Evolutionary conservation across 2,888 invertebrate species (phyloP).

Genomic region (Pseudolycoriella hygida): DNA sequence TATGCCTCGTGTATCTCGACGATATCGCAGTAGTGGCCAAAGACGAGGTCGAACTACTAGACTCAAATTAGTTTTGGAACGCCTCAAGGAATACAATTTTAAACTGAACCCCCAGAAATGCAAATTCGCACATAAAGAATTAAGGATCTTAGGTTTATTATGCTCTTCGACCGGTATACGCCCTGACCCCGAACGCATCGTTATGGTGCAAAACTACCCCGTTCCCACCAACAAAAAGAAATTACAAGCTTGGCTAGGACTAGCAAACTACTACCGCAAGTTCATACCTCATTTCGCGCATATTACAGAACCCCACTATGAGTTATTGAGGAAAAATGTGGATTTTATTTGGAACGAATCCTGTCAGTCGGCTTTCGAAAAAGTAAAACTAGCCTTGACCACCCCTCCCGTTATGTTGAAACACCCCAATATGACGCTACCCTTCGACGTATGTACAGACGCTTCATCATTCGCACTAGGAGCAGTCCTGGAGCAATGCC

Average conservation of each 20-base stretch:
- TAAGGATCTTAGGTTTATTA: not conserved
- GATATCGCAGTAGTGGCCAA: no score
- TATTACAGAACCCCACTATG: not conserved
- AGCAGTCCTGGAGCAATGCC: not conserved
- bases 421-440: no score
- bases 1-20: no score
- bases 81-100: not conserved
- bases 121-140: not conserved
- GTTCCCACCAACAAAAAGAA: not conserved
- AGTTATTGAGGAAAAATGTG: not conserved
- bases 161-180: not conserved
- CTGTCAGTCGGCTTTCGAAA: not conserved
- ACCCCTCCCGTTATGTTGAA: not conserved
- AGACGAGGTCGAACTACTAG: no score
- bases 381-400: not conserved
- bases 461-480: not conserved
- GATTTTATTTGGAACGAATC: not conserved
- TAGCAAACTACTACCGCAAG: no score
- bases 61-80: no score
- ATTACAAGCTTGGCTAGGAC: not conserved
- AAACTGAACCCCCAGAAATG: not conserved
- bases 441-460: no score
- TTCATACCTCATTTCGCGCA: not conserved
- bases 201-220: not conserved
- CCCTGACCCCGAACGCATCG: not conserved